Conservation (phyloP, 2,113 vertebrate genomes). For the Elephas maximus region DNA sequence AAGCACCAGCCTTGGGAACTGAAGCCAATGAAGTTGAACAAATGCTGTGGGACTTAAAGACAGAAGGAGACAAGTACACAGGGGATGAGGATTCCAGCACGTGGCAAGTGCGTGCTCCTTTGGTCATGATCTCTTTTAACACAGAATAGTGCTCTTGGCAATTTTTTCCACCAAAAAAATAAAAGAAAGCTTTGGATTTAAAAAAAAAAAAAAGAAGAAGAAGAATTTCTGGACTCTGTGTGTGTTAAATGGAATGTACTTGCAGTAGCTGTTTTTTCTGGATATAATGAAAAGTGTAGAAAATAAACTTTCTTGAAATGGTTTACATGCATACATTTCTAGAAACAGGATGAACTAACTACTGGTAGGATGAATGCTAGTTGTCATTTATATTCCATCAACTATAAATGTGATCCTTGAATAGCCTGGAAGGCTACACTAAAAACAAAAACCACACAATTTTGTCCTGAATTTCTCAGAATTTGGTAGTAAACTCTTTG, state of each 20-base stretch:
- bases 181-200: slow-evolving; percentile 64
- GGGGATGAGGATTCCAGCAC: neutral
- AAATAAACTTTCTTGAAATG: slow-evolving; percentile 19
- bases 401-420: neutral
- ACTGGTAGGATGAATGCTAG: neutral
- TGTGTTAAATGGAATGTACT: neutral
- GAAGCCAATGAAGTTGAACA: neutral
- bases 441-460: neutral
- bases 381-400: neutral
- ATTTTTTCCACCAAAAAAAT: neutral
- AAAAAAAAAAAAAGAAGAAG: no score
- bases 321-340: neutral
- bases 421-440: neutral
- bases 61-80: neutral
- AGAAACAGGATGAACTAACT: neutral
- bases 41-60: neutral
- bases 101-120: neutral
- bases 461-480: neutral
- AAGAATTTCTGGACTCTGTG: slow-evolving; percentile 2
- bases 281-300: neutral
- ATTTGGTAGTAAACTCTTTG: neutral
- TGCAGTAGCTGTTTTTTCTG: neutral
- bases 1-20: neutral
- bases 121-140: slow-evolving; percentile 45
- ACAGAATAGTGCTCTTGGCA: slow-evolving; percentile 46